Evolutionary conservation across 2,113 vertebrate genomes (phyloP).

Genomic region (Erythrocercus mccallii): DNA sequence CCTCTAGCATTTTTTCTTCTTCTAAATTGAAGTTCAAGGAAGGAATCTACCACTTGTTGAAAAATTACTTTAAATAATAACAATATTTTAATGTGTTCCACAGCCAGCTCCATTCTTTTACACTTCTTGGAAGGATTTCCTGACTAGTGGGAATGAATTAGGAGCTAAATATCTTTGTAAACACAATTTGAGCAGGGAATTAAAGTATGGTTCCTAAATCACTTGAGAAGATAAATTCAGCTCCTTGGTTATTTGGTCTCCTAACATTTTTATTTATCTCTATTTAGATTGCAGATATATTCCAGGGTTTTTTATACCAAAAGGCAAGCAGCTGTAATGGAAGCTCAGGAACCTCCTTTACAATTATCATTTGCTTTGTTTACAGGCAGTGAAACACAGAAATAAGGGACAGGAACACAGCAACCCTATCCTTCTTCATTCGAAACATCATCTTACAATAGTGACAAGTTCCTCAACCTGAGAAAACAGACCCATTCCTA

Average conservation of each 20-base stretch:
- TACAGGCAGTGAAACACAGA: background rate
- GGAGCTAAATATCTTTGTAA: background rate
- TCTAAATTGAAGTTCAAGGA: background rate
- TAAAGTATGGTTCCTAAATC: background rate
- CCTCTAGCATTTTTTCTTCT: background rate
- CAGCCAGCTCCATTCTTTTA: background rate
- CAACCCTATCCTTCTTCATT: background rate
- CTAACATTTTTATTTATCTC: background rate
- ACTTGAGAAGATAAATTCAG: background rate
- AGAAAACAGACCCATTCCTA: background rate
- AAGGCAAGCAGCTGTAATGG: background rate
- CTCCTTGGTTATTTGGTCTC: background rate
- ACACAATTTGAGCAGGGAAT: background rate
- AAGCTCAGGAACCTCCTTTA: background rate
- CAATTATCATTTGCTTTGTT: background rate
- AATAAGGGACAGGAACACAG: background rate
- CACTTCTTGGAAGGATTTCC: background rate
- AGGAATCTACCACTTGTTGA: background rate
- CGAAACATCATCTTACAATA: background rate
- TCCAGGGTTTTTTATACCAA: background rate
- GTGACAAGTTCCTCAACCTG: background rate
- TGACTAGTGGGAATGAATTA: background rate
- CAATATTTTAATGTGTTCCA: background rate
- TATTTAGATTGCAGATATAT: background rate
- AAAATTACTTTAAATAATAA: background rate